phyloP scores from a whole-genome alignment of 1,140 invertebrate species.

The Vollenhovia emeryi region DNA sequence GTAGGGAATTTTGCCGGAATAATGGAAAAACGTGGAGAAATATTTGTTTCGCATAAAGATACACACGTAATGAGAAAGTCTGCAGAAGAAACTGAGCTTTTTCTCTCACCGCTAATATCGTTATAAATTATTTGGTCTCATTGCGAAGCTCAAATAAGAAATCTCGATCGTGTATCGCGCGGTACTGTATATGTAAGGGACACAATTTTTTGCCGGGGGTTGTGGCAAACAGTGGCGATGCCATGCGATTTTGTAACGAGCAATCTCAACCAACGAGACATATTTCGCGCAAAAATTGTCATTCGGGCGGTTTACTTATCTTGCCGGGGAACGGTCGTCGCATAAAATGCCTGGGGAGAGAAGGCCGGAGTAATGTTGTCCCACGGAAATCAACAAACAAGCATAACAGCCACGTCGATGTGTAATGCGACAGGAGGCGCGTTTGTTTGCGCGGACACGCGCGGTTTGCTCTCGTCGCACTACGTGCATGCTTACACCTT shows the following conservation, averaged over 20 bases:
- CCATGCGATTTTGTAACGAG: neutral
- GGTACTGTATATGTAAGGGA: neutral
- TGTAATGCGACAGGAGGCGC: neutral
- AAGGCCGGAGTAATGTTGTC: neutral
- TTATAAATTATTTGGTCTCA: neutral
- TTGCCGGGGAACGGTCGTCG: neutral
- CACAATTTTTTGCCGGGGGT: neutral
- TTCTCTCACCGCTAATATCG: neutral
- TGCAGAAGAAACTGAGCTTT: neutral
- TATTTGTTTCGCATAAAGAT: neutral
- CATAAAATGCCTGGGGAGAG: neutral
- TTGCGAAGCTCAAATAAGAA: conserved; percentile 17
- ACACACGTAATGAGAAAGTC: neutral
- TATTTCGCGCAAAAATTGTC: conserved; percentile 19
- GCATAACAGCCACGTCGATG: neutral
- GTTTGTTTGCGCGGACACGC: conserved; percentile 28
- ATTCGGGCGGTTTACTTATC: neutral
- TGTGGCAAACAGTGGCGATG: neutral
- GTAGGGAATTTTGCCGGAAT: neutral
- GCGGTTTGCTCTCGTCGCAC: conserved; percentile 19
- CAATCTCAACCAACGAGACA: neutral
- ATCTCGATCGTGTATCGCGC: neutral
- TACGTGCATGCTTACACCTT: neutral
- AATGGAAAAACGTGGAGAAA: neutral
- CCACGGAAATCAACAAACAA: conserved; percentile 34